These are phyloP conservation scores for Scaptomyza cyrtandrae DNA, from an alignment of 2,888 invertebrate species.

Conservation along the genomic window DNA sequence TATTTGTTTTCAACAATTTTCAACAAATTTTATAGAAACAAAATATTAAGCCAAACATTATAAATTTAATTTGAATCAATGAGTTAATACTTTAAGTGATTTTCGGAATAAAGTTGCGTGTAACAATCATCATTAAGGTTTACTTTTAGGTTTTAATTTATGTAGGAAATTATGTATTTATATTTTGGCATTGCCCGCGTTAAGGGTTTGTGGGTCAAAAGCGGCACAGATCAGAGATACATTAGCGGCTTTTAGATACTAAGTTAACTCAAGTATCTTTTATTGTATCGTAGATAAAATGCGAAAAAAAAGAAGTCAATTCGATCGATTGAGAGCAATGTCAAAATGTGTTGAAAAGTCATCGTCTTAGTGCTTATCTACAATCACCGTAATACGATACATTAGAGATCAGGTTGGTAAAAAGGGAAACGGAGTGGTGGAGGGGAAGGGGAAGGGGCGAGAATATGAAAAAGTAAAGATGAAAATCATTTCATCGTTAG, in stretches of 20 bases:
- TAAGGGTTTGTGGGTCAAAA: constrained; percentile 9
- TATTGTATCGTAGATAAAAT: no score
- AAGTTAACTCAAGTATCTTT: no score
- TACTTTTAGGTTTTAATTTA: no score
- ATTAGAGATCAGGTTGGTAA: constrained; percentile 12
- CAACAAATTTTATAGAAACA: no score
- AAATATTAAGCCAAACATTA: background rate
- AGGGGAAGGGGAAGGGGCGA: background rate
- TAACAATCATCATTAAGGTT: constrained; percentile 25
- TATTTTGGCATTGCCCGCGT: constrained; percentile 1
- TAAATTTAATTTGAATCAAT: background rate
- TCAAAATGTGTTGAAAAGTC: constrained; percentile 28
- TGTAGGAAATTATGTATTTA: no score
- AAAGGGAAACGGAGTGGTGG: background rate
- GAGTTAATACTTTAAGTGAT: background rate
- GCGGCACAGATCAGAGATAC: constrained; percentile 18
- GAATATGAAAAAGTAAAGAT: constrained; percentile 1
- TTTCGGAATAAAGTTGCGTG: background rate
- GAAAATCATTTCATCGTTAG: constrained; percentile 60
- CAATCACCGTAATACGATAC: constrained; percentile 19
- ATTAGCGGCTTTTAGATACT: background rate
- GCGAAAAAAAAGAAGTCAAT: background rate
- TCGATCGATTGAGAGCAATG: background rate
- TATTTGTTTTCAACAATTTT: no score
- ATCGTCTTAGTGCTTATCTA: background rate